Evolutionary conservation across 2,797 vertebrate species (phyloP).

Genomic region (Poecilia velifera): DNA sequence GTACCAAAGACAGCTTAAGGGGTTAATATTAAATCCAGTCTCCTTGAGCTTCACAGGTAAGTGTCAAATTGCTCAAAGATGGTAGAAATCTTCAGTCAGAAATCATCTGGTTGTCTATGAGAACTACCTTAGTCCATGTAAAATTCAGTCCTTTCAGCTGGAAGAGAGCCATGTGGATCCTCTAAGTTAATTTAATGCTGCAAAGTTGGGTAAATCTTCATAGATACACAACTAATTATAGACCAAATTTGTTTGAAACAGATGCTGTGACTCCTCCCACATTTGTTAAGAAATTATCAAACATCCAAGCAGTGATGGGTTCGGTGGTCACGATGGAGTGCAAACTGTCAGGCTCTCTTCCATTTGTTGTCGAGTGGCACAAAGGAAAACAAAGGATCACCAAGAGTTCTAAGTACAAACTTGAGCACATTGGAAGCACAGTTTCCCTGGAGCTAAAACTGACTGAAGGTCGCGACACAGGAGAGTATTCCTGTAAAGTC

Average conservation of each 20-base stretch:
- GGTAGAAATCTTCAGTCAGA: conserved; percentile 87
- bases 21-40: conserved; percentile 89
- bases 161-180: conserved; percentile 9
- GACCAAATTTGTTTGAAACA: conserved; percentile 68
- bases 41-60: conserved; percentile 89
- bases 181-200: conserved; percentile 88
- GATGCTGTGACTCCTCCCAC: conserved; percentile 89
- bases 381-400: conserved; percentile 88
- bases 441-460: conserved; percentile 84
- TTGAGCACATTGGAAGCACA: conserved; percentile 82
- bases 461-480: conserved; percentile 86
- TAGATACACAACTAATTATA: conserved; percentile 14
- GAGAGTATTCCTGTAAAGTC: conserved; percentile 88
- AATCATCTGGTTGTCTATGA: conserved; percentile 85
- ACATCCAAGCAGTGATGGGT: conserved; percentile 87
- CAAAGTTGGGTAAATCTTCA: conserved; percentile 78
- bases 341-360: conserved; percentile 89
- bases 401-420: conserved; percentile 85
- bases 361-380: conserved; percentile 89
- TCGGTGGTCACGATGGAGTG: conserved; percentile 88
- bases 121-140: conserved; percentile 85
- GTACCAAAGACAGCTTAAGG: conserved; percentile 86
- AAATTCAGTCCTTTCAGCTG: conserved; percentile 77
- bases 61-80: conserved; percentile 88
- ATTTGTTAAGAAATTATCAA: conserved; percentile 88